Evolutionary conservation across 2,888 invertebrate genomes (phyloP), one percentile per base, ranked within the genome.

Genomic region (Patella caerulea): DNA sequence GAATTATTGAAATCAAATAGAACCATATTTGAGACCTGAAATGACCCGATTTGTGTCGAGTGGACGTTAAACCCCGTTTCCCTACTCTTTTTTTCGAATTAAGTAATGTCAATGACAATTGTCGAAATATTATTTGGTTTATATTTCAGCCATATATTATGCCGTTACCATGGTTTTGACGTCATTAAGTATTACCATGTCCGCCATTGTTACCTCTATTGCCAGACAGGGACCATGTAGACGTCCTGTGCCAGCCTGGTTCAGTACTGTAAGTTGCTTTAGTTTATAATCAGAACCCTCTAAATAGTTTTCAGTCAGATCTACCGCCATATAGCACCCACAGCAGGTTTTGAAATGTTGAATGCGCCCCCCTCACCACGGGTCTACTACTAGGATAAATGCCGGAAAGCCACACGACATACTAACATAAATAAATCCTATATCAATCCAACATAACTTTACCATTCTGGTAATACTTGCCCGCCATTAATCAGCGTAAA

Each of bases 161-260:
- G 29, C 78, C 12, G 78, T 74, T 11, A 80, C 76, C 5, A 72
- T 80, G 74, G 76, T 74, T 15, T 71, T 80, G 24, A 75, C 80
- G 45, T 76, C 78, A 71, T 75, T 80, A 53, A 80, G 80, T 29
- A 76, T 80, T 72, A 73, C 76, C 71, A 80, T 80, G 78, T 73
- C 80, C 0, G 76, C 80, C 11, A 29, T 80, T 19, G 70, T 80
- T 19, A 73, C 78, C 74, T 78, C 76, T 17, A 74, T 77, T 56
- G 55, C 77, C 11, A 74, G 75, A 54, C 71, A 74, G 74, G 76
- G 78, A 7, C 19, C n/a, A 15, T 65, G 56, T 12, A 34, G 75
- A 7, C 78, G 78, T 74, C 76, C 71, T 2, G 72, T 80, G 11
- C 80, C 80, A 19, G 70, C 71, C 11, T 80, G 80, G 74, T 55